Base-by-base conservation (phyloP, 2,888 invertebrate species). In the Lasioglossum leucozonium region DNA sequence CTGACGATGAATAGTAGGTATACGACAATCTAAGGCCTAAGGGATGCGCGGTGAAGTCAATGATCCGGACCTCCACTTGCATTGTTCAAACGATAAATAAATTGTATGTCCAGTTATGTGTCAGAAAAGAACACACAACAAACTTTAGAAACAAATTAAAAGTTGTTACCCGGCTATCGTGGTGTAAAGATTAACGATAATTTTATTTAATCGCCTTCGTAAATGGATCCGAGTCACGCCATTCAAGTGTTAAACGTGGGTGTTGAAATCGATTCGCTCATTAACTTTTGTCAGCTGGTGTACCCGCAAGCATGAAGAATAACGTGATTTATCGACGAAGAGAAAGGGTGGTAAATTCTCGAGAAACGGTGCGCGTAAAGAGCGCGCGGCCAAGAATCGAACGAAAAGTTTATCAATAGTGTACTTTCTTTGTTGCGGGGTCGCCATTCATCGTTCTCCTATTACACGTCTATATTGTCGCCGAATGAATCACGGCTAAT, bases 401-500 rank as follows among this genome's bases (percentile, higher is more conserved):
- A 42, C 16, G 44, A 18, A 77, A 55, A 71, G 42, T 37, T 74
- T 18, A 18, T 22, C 40, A 34, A 72, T 67, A 71, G 65, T 77
- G 69, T 58, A 73, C 34, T 69, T 71, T 58, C 69, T 67, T 47
- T 79, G 79, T 78, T 81, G 81, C 74, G 44, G 72, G 42, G 62
- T 58, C 51, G 40, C 77, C 44, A 80, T 83, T 58, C 75, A 67
- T 80, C 65, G 51, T 72, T 37, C 58, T 69, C 62, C 26, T 34
- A 58, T 69, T 72, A 42, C 69, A 47, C 77, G 72, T 77, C 40
- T 62, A 55, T 62, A 74, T 67, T 76, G 77, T 77, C 76, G 73
- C 67, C 73, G 77, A 77, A 72, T 79, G 81, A 82, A 79, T 79
- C 80, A 74, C 67, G 69, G 40, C 72, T 73, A 81, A 73, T 73